These are phyloP conservation scores for Brenthis hecate DNA, from an alignment of 2,888 invertebrate genomes.

Conservation along the genomic window DNA sequence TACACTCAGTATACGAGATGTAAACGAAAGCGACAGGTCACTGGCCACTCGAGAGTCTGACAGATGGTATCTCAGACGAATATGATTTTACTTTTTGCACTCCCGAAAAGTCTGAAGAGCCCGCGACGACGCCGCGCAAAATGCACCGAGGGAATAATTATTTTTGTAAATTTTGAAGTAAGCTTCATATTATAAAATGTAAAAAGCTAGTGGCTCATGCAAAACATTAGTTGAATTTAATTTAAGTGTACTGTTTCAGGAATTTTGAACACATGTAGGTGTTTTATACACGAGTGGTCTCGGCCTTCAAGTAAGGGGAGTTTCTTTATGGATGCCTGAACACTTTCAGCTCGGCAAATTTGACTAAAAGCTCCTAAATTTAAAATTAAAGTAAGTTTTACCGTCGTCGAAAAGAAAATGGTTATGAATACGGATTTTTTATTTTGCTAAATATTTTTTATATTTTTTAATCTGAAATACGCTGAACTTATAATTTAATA, in stretches of 20 bases:
- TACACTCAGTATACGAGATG: conserved; percentile 31
- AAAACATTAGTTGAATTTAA: conserved; percentile 12
- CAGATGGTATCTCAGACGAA: conserved; percentile 67
- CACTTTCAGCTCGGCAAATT: conserved; percentile 9
- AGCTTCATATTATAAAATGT: conserved; percentile 6
- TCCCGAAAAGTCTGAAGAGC: conserved; percentile 67
- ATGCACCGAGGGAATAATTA: conserved; percentile 49
- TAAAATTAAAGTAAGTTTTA: conserved; percentile 5
- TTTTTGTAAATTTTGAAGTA: conserved; percentile 28
- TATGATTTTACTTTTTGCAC: conserved; percentile 69
- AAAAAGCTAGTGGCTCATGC: background rate
- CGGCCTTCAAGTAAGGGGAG: conserved; percentile 10
- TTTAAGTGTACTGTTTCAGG: conserved; percentile 15
- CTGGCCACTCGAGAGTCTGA: conserved; percentile 62
- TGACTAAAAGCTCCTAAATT: conserved; percentile 16
- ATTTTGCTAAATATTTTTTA: background rate
- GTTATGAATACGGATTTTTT: background rate
- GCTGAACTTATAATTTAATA: too few relatives aligned
- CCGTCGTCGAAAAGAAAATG: conserved; percentile 9
- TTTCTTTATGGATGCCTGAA: conserved; percentile 16
- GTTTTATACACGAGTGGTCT: conserved; percentile 1
- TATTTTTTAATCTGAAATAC: too few relatives aligned
- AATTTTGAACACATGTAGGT: conserved; percentile 9
- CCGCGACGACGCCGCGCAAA: conserved; percentile 61
- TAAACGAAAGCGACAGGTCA: conserved; percentile 54